These are phyloP conservation scores for Sericinus montela DNA, from an alignment of 2,888 invertebrate species.

Conservation along the genomic window DNA sequence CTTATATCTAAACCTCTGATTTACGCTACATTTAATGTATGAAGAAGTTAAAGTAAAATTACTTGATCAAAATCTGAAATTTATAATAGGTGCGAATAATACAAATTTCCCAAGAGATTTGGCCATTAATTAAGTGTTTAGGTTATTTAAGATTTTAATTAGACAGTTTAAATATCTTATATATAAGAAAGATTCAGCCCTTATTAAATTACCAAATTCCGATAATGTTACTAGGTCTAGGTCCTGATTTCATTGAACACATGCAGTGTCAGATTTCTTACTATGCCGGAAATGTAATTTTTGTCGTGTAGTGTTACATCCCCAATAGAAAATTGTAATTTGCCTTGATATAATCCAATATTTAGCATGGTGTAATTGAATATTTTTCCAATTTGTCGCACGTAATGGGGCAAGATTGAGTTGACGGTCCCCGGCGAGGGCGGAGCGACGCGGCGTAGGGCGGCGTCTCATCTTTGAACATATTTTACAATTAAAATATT, in stretches of 20 bases:
- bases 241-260: too few relatives aligned
- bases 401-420: conserved; percentile 79
- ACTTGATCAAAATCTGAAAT: conserved; percentile 7
- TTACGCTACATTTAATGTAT: too few relatives aligned
- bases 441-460: conserved; percentile 22
- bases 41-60: not conserved
- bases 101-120: conserved; percentile 14
- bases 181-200: too few relatives aligned
- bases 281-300: conserved; percentile 6
- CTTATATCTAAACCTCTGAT: too few relatives aligned
- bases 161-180: not conserved
- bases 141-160: not conserved
- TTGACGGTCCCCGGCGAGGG: conserved; percentile 63
- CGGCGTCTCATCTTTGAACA: conserved; percentile 15
- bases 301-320: conserved; percentile 41
- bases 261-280: too few relatives aligned
- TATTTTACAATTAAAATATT: conserved; percentile 20
- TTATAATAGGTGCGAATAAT: not conserved
- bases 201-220: too few relatives aligned
- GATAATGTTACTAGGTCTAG: too few relatives aligned
- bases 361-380: conserved; percentile 77
- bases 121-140: not conserved
- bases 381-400: conserved; percentile 80
- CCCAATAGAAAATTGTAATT: conserved; percentile 72
- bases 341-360: conserved; percentile 77